These are phyloP conservation scores for Elephantulus edwardii DNA, from an alignment of 2,113 vertebrate genomes.

Conservation along the genomic window DNA sequence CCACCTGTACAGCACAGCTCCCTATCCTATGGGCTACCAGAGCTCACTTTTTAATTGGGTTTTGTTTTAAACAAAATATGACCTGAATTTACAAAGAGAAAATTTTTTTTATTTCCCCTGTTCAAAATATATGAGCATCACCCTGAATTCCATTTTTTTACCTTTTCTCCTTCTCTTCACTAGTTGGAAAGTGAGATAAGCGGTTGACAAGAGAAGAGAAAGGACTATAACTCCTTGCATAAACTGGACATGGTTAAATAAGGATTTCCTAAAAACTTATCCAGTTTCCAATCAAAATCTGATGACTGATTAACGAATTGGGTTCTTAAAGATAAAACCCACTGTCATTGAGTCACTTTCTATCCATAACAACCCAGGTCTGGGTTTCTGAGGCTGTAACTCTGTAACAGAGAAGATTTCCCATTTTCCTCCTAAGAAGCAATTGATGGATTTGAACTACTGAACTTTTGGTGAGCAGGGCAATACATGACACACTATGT, in stretches of 20 bases:
- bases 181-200: background rate
- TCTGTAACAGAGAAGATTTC: no score
- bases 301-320: conserved; percentile 11
- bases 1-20: no score
- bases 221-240: background rate
- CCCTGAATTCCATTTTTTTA: background rate
- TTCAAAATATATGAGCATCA: background rate
- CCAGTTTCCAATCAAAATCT: background rate
- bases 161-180: background rate
- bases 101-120: background rate
- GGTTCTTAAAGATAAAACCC: conserved; percentile 6
- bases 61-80: background rate
- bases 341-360: no score
- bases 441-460: no score
- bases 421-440: no score
- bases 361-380: no score
- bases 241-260: background rate
- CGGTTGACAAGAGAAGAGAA: background rate
- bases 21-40: no score
- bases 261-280: background rate
- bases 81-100: background rate
- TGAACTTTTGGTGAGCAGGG: no score
- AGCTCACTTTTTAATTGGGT: no score
- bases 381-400: no score
- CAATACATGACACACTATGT: no score